phyloP scores from a whole-genome alignment of 2,797 vertebrate species.

The Morus bassanus region DNA sequence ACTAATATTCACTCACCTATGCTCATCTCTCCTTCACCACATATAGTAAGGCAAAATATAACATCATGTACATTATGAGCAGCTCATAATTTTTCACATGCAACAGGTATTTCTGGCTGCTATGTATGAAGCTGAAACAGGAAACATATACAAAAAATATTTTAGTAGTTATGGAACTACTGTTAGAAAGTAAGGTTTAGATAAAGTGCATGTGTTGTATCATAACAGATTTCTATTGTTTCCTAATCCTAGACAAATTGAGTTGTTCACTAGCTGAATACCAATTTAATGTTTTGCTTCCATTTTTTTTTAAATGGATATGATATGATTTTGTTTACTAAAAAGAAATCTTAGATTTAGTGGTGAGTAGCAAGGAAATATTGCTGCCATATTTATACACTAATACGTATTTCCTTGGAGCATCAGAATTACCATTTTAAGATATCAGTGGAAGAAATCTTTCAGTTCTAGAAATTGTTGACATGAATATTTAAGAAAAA shows the following conservation, averaged over 20 bases:
- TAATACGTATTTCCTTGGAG: not conserved
- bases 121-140: not conserved
- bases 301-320: not conserved
- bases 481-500: slow-evolving; percentile 7
- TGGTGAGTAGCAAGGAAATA: not conserved
- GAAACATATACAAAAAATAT: not conserved
- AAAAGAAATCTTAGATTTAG: not conserved
- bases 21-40: not conserved
- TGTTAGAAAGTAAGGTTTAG: not conserved
- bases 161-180: not conserved
- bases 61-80: not conserved
- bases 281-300: not conserved
- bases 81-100: not conserved
- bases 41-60: not conserved
- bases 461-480: not conserved
- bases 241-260: not conserved
- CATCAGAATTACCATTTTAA: not conserved
- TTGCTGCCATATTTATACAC: not conserved
- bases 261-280: not conserved
- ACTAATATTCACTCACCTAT: not conserved
- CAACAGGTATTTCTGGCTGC: not conserved
- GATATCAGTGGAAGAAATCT: not conserved
- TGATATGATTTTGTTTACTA: not conserved
- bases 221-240: not conserved
- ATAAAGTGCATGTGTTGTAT: not conserved